Percentiles rank a stretch among this genome's conserved stretches.
These are phyloP conservation scores for Lynx canadensis DNA, from an alignment of 2,113 vertebrate species.

Conservation along the genomic window DNA sequence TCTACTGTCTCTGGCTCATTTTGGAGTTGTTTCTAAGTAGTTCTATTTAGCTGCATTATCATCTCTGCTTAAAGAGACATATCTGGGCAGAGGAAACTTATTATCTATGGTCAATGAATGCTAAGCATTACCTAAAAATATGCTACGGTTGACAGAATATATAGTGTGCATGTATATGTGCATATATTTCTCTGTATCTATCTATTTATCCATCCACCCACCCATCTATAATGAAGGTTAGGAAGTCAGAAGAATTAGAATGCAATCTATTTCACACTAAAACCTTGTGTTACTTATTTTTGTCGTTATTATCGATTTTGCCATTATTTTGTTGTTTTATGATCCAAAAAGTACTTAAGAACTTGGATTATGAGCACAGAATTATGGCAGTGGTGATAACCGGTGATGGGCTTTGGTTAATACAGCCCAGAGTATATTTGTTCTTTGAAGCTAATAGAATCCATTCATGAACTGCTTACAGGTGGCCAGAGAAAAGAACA, in stretches of 20 bases:
- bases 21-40: conserved; percentile 12
- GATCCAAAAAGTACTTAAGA: background rate
- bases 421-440: background rate
- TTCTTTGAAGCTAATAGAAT: background rate
- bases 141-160: background rate
- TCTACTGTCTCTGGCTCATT: background rate
- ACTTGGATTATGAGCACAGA: background rate
- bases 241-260: background rate
- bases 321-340: background rate
- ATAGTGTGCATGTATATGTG: background rate
- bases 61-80: background rate
- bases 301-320: background rate
- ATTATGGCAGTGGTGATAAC: background rate
- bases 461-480: background rate
- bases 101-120: background rate
- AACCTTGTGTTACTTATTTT: background rate
- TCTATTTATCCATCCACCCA: background rate
- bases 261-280: background rate
- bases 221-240: background rate
- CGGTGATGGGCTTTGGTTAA: background rate
- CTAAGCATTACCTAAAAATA: conserved; percentile 10
- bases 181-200: background rate
- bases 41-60: background rate
- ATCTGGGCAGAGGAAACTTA: background rate
- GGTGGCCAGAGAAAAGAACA: background rate